Percentiles rank a stretch among this genome's conserved stretches.
Evolutionary conservation across 2,113 vertebrate species (phyloP).

Genomic region (Brevimyrus niger): DNA sequence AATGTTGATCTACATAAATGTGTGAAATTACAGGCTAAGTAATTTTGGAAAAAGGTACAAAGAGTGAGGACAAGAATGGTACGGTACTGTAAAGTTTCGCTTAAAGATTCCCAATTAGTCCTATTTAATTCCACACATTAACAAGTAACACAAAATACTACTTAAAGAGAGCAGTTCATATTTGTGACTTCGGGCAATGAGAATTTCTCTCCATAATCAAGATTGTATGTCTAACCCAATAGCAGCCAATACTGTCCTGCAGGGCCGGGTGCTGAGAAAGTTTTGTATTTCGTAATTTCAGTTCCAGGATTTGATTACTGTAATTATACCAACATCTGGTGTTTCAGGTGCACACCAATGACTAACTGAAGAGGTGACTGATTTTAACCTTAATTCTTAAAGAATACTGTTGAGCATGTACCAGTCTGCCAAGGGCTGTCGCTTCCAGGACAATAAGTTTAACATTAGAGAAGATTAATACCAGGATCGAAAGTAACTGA

Average conservation of each 20-base stretch:
- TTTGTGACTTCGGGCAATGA: not conserved
- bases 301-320: not conserved
- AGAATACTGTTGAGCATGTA: not conserved
- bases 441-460: not conserved
- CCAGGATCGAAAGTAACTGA: not conserved
- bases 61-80: not conserved
- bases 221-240: not conserved
- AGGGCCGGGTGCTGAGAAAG: not conserved
- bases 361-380: not conserved
- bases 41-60: not conserved
- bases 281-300: not conserved
- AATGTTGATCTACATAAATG: not conserved
- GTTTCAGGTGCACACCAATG: not conserved
- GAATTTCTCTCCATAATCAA: not conserved
- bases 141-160: not conserved
- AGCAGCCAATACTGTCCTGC: not conserved
- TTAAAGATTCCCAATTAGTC: not conserved
- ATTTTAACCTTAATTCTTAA: not conserved
- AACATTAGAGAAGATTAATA: not conserved
- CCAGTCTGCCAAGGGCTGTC: not conserved
- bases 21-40: not conserved
- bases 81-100: not conserved
- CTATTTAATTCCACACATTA: not conserved
- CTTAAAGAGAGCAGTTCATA: not conserved
- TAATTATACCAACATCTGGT: not conserved